Conservation (phyloP, 2,113 vertebrate genomes). For the Leucosticte australis region DNA sequence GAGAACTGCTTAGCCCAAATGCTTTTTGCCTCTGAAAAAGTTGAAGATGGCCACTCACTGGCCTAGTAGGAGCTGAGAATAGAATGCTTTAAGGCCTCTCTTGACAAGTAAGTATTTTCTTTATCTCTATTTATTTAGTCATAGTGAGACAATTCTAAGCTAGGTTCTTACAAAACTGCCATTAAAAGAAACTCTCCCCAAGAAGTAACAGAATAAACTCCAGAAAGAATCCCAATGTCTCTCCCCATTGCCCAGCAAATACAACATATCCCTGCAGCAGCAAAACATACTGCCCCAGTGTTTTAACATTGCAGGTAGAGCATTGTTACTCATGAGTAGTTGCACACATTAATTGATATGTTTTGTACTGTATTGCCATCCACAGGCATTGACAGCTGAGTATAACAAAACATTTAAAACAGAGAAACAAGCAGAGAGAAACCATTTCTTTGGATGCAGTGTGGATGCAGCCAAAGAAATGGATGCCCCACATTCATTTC, state of each 20-base stretch:
- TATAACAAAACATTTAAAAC: background rate
- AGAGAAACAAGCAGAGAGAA: background rate
- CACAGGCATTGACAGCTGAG: background rate
- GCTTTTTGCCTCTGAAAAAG: background rate
- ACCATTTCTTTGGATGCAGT: fast-evolving
- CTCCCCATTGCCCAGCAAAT: background rate
- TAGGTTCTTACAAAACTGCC: background rate
- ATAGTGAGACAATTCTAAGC: background rate
- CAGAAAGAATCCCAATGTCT: background rate
- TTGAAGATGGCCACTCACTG: background rate
- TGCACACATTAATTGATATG: background rate
- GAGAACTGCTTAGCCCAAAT: background rate
- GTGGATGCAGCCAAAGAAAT: too few species aligned
- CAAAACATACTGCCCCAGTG: fast-evolving
- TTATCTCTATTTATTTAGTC: background rate
- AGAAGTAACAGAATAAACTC: background rate
- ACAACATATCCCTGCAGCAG: background rate
- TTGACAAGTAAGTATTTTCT: background rate
- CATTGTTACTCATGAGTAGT: background rate
- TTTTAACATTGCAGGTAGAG: background rate
- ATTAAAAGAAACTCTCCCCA: background rate
- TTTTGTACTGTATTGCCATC: background rate
- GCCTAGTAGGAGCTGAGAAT: background rate
- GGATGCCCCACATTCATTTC: too few species aligned
- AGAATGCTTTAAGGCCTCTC: background rate